Evolutionary conservation across 2,888 invertebrate species (phyloP).

Genomic region (Chloromyia formosa): DNA sequence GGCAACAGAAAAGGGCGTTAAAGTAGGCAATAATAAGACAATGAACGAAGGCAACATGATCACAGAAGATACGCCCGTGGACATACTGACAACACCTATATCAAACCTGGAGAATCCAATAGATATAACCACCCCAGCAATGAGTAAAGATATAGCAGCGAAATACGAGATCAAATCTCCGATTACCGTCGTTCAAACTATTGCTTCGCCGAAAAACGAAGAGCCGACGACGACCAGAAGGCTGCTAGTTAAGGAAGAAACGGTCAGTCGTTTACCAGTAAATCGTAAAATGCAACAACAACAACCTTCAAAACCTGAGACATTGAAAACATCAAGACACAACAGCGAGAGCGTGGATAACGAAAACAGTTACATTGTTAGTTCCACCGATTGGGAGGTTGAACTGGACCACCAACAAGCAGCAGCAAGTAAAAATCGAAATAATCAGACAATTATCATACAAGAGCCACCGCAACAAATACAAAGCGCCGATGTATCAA

Average conservation of each 20-base stretch:
- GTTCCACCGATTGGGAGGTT: slow-evolving; percentile 69
- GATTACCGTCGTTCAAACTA: slow-evolving; percentile 23
- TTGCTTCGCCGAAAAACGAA: background rate
- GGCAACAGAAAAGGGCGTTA: slow-evolving; percentile 47
- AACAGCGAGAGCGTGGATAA: slow-evolving; percentile 47
- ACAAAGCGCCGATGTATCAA: slow-evolving; percentile 23
- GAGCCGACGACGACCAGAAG: slow-evolving; percentile 15
- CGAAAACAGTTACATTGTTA: slow-evolving; percentile 36
- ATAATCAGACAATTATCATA: slow-evolving; percentile 6
- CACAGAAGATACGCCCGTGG: slow-evolving; percentile 70
- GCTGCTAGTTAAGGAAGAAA: background rate
- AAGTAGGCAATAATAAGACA: slow-evolving; percentile 40
- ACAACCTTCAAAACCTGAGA: slow-evolving; percentile 46
- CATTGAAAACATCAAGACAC: slow-evolving; percentile 48
- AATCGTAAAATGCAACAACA: slow-evolving; percentile 28
- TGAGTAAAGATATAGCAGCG: slow-evolving; percentile 6
- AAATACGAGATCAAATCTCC: slow-evolving; percentile 32
- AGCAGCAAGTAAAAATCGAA: slow-evolving; percentile 49
- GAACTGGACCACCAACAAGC: slow-evolving; percentile 67
- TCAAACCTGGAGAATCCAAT: slow-evolving; percentile 53
- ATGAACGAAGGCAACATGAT: slow-evolving; percentile 57
- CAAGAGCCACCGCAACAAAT: slow-evolving; percentile 33
- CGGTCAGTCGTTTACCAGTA: background rate
- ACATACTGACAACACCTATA: slow-evolving; percentile 58
- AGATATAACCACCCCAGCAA: slow-evolving; percentile 8